Evolutionary conservation across 2,888 invertebrate genomes (phyloP).

Genomic region (Drepana falcataria): DNA sequence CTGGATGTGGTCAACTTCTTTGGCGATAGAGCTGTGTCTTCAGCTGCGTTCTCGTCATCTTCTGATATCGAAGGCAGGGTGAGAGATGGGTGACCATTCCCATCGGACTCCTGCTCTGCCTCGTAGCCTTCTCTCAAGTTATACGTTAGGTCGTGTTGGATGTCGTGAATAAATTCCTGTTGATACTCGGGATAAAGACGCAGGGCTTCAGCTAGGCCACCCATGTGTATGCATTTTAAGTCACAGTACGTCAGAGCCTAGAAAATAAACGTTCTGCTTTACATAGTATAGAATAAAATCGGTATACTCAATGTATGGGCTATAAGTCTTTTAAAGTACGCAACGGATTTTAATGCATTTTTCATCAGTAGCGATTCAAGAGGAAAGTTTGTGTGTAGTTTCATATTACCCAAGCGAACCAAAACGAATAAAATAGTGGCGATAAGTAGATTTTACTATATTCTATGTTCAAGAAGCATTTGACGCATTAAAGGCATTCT

Average conservation of each 20-base stretch:
- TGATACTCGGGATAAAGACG: slow-evolving; percentile 96
- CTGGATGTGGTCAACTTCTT: slow-evolving; percentile 79
- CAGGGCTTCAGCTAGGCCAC: slow-evolving; percentile 92
- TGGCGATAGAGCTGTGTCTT: slow-evolving; percentile 82
- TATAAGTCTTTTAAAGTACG: too few species aligned
- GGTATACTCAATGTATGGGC: too few species aligned
- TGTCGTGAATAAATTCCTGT: slow-evolving; percentile 95
- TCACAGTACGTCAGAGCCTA: slow-evolving; percentile 96
- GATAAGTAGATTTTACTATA: too few species aligned
- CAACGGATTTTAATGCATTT: too few species aligned
- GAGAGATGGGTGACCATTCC: slow-evolving; percentile 87
- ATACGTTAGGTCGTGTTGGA: slow-evolving; percentile 96
- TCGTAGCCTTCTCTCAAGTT: slow-evolving; percentile 96
- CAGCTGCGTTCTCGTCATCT: slow-evolving; percentile 94
- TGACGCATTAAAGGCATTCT: neutral
- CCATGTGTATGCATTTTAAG: slow-evolving; percentile 95
- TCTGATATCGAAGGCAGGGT: slow-evolving; percentile 96
- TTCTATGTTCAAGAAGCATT: neutral
- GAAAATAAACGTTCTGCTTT: slow-evolving; percentile 9
- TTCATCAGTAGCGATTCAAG: too few species aligned
- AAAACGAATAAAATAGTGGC: too few species aligned
- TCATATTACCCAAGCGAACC: too few species aligned
- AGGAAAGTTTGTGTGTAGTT: too few species aligned
- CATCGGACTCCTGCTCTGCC: slow-evolving; percentile 88
- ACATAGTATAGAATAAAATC: too few species aligned